These are phyloP conservation scores for Myodes glareolus DNA, from an alignment of 2,113 vertebrate genomes.

Conservation along the genomic window DNA sequence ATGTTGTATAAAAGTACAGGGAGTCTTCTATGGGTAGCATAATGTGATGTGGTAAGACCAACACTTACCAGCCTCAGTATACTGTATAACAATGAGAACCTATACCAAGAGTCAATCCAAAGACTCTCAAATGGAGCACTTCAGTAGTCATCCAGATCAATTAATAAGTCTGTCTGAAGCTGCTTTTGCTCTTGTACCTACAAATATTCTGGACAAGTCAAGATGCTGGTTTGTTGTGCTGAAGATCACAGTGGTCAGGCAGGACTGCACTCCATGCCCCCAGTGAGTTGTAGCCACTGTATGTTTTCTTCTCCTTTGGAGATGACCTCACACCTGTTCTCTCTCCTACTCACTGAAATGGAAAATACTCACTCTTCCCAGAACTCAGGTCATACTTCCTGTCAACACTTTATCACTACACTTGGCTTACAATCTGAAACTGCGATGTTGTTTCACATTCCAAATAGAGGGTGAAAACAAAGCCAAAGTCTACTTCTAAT, in stretches of 20 bases:
- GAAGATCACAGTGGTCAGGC: constrained; percentile 15
- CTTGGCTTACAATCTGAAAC: constrained; percentile 39
- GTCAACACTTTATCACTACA: neutral
- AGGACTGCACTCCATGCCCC: constrained; percentile 67
- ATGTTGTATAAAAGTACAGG: constrained; percentile 72
- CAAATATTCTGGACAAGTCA: constrained; percentile 65
- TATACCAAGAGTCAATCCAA: constrained; percentile 88
- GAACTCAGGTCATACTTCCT: neutral
- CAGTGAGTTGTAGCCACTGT: constrained; percentile 43
- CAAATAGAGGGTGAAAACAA: constrained; percentile 71
- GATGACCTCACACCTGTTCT: constrained; percentile 4
- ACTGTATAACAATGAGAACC: constrained; percentile 95
- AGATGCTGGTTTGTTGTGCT: constrained; percentile 60
- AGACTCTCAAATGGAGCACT: constrained; percentile 63
- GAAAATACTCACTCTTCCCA: constrained; percentile 49
- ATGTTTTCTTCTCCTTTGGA: neutral
- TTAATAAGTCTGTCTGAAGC: constrained; percentile 71
- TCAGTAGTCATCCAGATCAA: constrained; percentile 67
- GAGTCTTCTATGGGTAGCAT: neutral
- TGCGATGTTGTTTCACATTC: constrained; percentile 11
- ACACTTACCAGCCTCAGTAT: constrained; percentile 87
- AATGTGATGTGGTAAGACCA: neutral
- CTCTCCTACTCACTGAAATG: constrained; percentile 36
- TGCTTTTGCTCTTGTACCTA: constrained; percentile 72
- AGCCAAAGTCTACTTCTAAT: constrained; percentile 18